A percentile compares a stretch with the other conserved stretches of the same genome.
Conservation (phyloP, 2,113 vertebrate genomes). For the Tachysurus vachellii region DNA sequence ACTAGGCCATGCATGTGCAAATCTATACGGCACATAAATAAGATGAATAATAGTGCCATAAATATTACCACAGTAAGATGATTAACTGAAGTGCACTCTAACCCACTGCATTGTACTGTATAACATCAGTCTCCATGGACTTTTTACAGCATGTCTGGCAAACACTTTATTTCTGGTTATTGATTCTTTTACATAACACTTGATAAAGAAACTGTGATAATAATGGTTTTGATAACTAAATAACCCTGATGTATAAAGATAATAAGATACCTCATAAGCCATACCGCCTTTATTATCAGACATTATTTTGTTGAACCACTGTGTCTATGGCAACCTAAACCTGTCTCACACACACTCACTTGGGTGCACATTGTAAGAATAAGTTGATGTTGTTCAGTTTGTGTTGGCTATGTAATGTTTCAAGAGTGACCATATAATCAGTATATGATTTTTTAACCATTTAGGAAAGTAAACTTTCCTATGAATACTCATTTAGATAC, state of each 20-base stretch:
- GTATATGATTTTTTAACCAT: too few species aligned
- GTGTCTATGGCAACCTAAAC: slow-evolving; percentile 24
- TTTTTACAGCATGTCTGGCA: slow-evolving; percentile 1
- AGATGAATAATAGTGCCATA: slow-evolving; percentile 2
- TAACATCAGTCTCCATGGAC: slow-evolving; percentile 8
- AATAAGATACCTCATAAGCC: slow-evolving; percentile 4
- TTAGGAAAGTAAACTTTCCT: slow-evolving; percentile 59
- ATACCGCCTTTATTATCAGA: slow-evolving; percentile 27
- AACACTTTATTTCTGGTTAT: slow-evolving; percentile 29
- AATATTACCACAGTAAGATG: background rate
- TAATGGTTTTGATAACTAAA: slow-evolving; percentile 45
- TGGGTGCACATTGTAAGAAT: background rate
- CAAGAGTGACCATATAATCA: slow-evolving; percentile 7
- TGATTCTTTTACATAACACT: slow-evolving; percentile 47
- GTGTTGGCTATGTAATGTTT: slow-evolving; percentile 1
- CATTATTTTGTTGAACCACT: background rate
- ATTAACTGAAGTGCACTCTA: slow-evolving; percentile 30
- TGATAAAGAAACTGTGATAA: slow-evolving; percentile 46
- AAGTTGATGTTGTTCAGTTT: background rate
- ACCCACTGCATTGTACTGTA: slow-evolving; percentile 31
- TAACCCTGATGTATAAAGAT: slow-evolving; percentile 38
- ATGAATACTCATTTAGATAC: slow-evolving; percentile 42
- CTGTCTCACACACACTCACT: background rate
- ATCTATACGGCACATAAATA: background rate
- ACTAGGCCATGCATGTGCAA: background rate